A percentile compares a stretch with the other conserved stretches of the same genome.
phyloP scores from a whole-genome alignment of 2,888 invertebrate genomes.

The Cloeon dipterum region DNA sequence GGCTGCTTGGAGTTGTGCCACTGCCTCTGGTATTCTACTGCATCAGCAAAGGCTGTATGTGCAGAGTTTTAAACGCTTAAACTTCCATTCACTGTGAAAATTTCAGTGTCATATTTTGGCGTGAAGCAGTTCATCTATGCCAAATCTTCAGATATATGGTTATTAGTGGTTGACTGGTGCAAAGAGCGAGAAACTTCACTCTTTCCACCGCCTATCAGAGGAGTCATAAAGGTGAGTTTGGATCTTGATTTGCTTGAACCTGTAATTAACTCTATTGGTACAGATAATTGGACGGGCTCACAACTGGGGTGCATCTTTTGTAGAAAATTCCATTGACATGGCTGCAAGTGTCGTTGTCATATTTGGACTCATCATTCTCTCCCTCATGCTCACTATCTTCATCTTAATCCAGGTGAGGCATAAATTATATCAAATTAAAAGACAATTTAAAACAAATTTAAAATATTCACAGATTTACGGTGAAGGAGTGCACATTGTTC shows the following conservation, averaged over 20 bases:
- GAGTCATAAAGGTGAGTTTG: constrained; percentile 43
- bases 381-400: constrained; percentile 57
- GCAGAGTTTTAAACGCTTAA: constrained; percentile 21
- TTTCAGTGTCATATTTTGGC: constrained; percentile 14
- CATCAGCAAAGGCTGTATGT: constrained; percentile 25
- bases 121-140: constrained; percentile 14
- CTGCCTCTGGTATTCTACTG: constrained; percentile 52
- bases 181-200: constrained; percentile 30
- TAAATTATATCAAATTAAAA: background rate
- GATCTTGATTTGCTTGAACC: too few species aligned
- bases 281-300: background rate
- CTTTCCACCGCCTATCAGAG: constrained; percentile 45
- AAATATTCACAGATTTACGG: constrained; percentile 50
- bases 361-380: constrained; percentile 55
- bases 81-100: constrained; percentile 20
- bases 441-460: background rate
- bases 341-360: constrained; percentile 73
- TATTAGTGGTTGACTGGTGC: constrained; percentile 31
- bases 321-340: constrained; percentile 49
- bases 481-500: constrained; percentile 78
- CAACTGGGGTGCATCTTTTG: background rate
- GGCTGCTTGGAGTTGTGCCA: constrained; percentile 53
- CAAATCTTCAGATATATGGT: constrained; percentile 12
- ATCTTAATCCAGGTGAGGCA: constrained; percentile 50
- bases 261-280: constrained; percentile 10